Base-by-base conservation (phyloP, 2,113 vertebrate genomes). In the Tretioscincus oriximinensis region DNA sequence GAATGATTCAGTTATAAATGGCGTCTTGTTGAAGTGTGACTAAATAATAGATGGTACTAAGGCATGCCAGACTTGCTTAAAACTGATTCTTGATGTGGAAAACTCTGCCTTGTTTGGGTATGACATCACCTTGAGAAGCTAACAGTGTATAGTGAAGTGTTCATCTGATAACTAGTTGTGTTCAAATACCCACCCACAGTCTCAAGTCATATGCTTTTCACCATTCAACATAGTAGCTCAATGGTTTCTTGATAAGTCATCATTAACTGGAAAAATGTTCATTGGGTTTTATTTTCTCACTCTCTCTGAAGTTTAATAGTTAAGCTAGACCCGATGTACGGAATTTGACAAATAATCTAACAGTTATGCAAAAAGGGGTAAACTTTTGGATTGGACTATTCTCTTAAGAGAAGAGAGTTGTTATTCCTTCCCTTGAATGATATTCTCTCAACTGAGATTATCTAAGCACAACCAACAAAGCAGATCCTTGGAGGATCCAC, bases 1-100 rank as follows among this genome's bases (percentile, higher is more conserved):
- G 80, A 76, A 76, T 76, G 80, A 76, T 63, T 82, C 54, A 76
- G 26, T 76, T 76, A 76, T 76, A 82, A 82, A 70, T 63, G 65
- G 80, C 35, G 76, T 67, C 66, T 82, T 20, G 65, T 61, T 70
- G 54, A 76, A 76, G 35, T 60, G 67, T 76, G 73, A 76, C 80
- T 82, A 61, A 68, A 76, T 63, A 49, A 76, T 70, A 58, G 54
- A 76, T 35, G 41, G 65, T 5, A 29, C 20, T 29, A 60, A 16
- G 31, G 3, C 21, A 76, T 35, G 65, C 65, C 51, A 76, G 73
- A 76, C 69, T 21, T 49, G 66, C 54, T 76, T 16, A 76, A 35
- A 82, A 12, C n/a, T 20, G 51, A 7, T 70, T 69, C 66, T 69
- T 54, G 29, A 24, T 82, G 73, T n/a, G 58, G n/a, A 73, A 76